Percentiles rank a stretch among this genome's conserved stretches.
Evolutionary conservation across 2,888 invertebrate species (phyloP).

Genomic region (Cantharis nigra): DNA sequence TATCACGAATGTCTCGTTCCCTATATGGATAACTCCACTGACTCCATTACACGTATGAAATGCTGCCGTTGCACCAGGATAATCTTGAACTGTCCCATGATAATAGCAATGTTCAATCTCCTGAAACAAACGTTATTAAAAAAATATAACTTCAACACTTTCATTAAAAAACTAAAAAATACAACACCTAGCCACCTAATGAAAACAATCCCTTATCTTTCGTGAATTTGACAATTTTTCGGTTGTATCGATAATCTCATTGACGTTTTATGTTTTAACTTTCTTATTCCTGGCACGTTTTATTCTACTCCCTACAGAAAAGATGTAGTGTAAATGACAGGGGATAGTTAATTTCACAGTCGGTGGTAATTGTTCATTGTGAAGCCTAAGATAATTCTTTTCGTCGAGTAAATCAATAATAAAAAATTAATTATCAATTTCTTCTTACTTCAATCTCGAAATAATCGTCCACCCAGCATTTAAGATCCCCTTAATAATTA

Average conservation of each 20-base stretch:
- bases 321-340: conserved; percentile 3
- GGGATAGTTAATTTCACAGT: conserved; percentile 4
- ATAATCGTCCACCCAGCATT: not conserved
- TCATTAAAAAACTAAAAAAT: not conserved
- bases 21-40: conserved; percentile 95
- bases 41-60: conserved; percentile 98
- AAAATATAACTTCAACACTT: not conserved
- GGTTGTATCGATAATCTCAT: not conserved
- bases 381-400: not conserved
- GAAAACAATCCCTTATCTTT: not conserved
- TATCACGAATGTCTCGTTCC: conserved; percentile 97
- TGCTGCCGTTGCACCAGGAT: conserved; percentile 94
- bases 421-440: conserved; percentile 1
- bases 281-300: not conserved
- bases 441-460: not conserved
- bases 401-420: not conserved
- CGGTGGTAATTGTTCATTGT: conserved; percentile 4
- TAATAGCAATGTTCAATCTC: conserved; percentile 99
- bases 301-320: conserved; percentile 1
- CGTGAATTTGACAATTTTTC: conserved; percentile 2
- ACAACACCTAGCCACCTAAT: not conserved
- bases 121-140: conserved; percentile 58
- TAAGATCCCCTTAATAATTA: not conserved
- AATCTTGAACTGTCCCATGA: conserved; percentile 96
- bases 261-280: not conserved